Evolutionary conservation across 2,113 vertebrate genomes (phyloP), one percentile per base, ranked within the genome.

Genomic region (Phyllostomus discolor): DNA sequence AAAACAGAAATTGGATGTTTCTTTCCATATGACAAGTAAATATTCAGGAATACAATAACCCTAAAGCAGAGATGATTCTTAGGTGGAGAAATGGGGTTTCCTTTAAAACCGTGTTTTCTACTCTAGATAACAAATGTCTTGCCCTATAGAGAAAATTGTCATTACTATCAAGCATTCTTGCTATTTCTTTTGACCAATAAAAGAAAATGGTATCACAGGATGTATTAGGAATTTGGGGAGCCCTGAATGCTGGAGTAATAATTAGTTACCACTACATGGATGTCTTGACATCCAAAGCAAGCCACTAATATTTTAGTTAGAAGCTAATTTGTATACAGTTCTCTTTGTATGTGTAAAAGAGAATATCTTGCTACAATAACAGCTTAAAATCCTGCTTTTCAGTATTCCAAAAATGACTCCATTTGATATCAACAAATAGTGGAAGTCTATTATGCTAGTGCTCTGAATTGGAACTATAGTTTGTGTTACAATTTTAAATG

Each of bases 401-500:
- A 80, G 5, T 85, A 16, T 52, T 85, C 52, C 88, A 46, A 95
- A 50, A 91, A 81, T 76, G 7, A 95, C 43, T 84, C 69, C 64
- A 57, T 59, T 33, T 82, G 10, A 46, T 90, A 81, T 38, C n/a
- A 38, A 54, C 24, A 78, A 90, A 82, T 33, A 62, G 1, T 22
- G 57, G 19, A 85, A 84, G 1, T 92, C 59, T 78, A 43, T 86
- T 73, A 88, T 73, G 28, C 19, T 28, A 43, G 28, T 79, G 14
- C 4, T 79, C 4, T 72, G 38, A 96, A 90, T 88, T 91, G 15
- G 73, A 95, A 78, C 28, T 59, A 79, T 3, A 87, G 38, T 66
- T 96, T 88, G 73, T 80, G 46, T 83, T 57, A 78, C 9, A 24
- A 79, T 66, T 97, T 96, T 59, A 75, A 72, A 62, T 46, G 28